Percentiles rank a stretch among this genome's conserved stretches.
These are phyloP conservation scores for Benthosema pterotum DNA, from an alignment of 2,797 vertebrate species.

Conservation along the genomic window DNA sequence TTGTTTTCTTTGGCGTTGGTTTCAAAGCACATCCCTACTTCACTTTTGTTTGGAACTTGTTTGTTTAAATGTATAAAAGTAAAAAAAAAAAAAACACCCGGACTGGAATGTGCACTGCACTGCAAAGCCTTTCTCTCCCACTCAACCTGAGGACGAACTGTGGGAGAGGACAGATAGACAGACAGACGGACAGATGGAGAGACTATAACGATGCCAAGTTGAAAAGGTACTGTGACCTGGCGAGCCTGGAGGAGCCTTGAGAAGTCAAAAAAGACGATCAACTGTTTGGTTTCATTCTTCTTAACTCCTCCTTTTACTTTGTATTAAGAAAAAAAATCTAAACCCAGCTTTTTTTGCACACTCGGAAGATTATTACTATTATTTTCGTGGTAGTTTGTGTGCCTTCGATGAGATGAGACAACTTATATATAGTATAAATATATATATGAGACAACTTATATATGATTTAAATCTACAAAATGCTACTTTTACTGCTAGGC, in stretches of 20 bases:
- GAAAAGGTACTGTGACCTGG: not conserved
- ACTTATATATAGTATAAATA: not conserved
- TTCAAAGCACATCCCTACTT: constrained; percentile 50
- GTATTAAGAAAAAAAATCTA: constrained; percentile 53
- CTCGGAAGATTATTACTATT: constrained; percentile 62
- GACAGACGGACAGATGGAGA: not conserved
- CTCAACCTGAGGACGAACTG: not conserved
- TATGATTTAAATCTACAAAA: constrained; percentile 19
- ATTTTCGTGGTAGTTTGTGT: constrained; percentile 74
- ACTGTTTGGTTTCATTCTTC: not conserved
- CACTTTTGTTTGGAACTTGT: too few relatives aligned
- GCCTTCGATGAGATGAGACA: constrained; percentile 69
- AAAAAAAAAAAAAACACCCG: not conserved
- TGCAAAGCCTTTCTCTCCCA: constrained; percentile 23
- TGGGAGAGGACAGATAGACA: constrained; percentile 10
- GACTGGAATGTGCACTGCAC: constrained; percentile 20
- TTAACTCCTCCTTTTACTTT: constrained; percentile 34
- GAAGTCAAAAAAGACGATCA: constrained; percentile 18
- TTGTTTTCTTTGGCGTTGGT: constrained; percentile 28
- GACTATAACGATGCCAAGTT: not conserved
- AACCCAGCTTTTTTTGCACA: constrained; percentile 81
- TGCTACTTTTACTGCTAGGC: constrained; percentile 47
- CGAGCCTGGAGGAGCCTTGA: constrained; percentile 10
- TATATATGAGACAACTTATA: not conserved
- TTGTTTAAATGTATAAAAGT: too few relatives aligned